Percentiles rank a stretch among this genome's conserved stretches.
Evolutionary conservation across 2,888 invertebrate genomes (phyloP).

Genomic region (Bombyx huttoni): DNA sequence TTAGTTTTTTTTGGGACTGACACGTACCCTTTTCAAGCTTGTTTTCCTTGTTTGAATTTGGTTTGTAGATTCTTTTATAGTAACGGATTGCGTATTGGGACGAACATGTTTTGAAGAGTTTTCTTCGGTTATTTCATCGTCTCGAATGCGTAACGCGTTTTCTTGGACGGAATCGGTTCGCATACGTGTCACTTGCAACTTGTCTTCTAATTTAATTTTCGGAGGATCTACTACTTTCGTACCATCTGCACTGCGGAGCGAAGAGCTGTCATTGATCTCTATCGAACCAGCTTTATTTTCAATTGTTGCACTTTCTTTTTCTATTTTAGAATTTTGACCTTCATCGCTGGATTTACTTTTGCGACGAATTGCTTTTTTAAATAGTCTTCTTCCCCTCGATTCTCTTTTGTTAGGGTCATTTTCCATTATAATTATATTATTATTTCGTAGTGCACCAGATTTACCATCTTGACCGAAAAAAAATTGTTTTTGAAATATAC

Average conservation of each 20-base stretch:
- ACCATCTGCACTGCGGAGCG: constrained; percentile 40
- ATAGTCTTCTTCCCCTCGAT: constrained; percentile 59
- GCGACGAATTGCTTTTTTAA: constrained; percentile 55
- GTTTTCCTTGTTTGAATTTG: constrained; percentile 29
- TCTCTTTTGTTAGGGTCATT: constrained; percentile 66
- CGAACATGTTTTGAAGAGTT: constrained; percentile 6
- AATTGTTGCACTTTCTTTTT: constrained; percentile 31
- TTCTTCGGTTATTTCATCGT: constrained; percentile 14
- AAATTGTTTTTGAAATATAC: constrained; percentile 7
- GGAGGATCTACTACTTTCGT: constrained; percentile 21
- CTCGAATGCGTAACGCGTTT: constrained; percentile 3
- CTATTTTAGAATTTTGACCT: constrained; percentile 35
- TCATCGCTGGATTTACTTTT: constrained; percentile 47
- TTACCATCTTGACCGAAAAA: constrained; percentile 50
- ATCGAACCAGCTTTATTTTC: constrained; percentile 35
- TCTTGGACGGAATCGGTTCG: not conserved
- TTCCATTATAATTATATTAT: constrained; percentile 46
- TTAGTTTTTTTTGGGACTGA: not conserved
- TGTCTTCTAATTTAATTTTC: constrained; percentile 22
- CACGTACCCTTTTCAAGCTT: constrained; percentile 51
- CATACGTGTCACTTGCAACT: constrained; percentile 5
- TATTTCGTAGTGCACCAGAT: constrained; percentile 23
- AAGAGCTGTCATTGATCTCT: constrained; percentile 37
- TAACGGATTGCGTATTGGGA: not conserved
- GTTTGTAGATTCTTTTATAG: constrained; percentile 8